Evolutionary conservation across 2,888 invertebrate genomes (phyloP).

Genomic region (Antitype chi): DNA sequence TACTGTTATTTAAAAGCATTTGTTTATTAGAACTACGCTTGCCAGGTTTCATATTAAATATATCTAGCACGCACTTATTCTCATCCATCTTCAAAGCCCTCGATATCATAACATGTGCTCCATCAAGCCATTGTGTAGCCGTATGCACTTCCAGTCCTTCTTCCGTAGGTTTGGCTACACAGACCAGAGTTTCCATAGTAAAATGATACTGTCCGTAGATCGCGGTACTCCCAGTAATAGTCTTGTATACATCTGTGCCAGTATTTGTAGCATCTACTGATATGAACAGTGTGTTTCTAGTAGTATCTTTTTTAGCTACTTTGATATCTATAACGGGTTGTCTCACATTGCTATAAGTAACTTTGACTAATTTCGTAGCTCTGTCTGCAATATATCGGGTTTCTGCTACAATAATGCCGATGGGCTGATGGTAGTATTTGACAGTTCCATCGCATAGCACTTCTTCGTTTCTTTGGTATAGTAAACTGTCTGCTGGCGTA

Average conservation of each 20-base stretch:
- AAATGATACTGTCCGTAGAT: conserved; percentile 93
- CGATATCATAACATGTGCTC: conserved; percentile 88
- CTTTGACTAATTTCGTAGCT: conserved; percentile 89
- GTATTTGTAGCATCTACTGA: conserved; percentile 49
- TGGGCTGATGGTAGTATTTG: conserved; percentile 75
- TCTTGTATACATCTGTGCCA: conserved; percentile 54
- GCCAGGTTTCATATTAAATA: background rate
- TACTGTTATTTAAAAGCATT: background rate
- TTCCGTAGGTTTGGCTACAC: conserved; percentile 92
- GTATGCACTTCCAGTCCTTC: conserved; percentile 92
- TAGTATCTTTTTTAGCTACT: conserved; percentile 45
- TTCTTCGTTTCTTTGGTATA: conserved; percentile 70
- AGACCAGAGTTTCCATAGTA: conserved; percentile 93
- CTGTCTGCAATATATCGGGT: conserved; percentile 87
- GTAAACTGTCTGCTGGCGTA: conserved; percentile 73
- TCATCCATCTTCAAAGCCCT: conserved; percentile 86
- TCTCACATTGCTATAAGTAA: conserved; percentile 85
- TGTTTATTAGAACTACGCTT: no score
- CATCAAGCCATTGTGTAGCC: conserved; percentile 91
- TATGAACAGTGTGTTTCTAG: conserved; percentile 35
- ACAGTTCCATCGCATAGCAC: conserved; percentile 77
- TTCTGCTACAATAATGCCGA: conserved; percentile 89
- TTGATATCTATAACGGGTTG: conserved; percentile 57
- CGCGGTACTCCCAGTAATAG: conserved; percentile 79
- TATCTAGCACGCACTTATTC: conserved; percentile 72